Base-by-base conservation (phyloP, 2,113 vertebrate genomes). In the Dicaeum eximium region DNA sequence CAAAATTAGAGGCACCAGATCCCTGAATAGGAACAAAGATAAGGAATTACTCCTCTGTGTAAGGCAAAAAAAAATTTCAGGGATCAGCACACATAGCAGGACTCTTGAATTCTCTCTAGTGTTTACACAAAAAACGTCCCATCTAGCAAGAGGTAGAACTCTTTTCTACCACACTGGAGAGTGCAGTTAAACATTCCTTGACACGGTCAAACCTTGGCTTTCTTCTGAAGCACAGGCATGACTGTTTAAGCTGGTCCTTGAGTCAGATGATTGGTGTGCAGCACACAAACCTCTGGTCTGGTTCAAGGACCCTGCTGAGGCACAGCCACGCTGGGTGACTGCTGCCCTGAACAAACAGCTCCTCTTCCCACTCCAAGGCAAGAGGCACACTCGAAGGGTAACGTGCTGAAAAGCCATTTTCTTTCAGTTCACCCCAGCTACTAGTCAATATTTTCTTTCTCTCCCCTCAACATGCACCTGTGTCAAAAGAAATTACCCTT, bases 241-340 rank as follows among this genome's bases (percentile, higher is more conserved):
- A 74, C 80, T 31, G 67, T 92, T 93, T 84, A 86, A 86, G 72
- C 51, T 18, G 90, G 75, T n/a, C 69, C 86, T 83, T 60, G 64
- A 84, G 23, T 50, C 80, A 48, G 82, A 60, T 50, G 80, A 73
- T 31, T 86, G 47, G 79, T 64, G 80, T 64, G 60, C 20, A 53
- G 75, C 3, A 10, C 28, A 35, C 22, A 56, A 70, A 64, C 11
- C 69, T 48, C 66, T 56, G 64, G 5, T 13, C 22, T 66, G 71
- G 19, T 71, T 58, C 88, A 89, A 83, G 88, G 80, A 33, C 60
- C 1, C 72, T 19, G 77, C 51, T 38, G n/a, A 44, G 80, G 65
- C 77, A 40, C 79, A 83, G 71, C 2, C 2, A 44, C 1, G 14
- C 58, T 13, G 67, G 12, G 60, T 73, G 66, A 35, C 60, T 31